A percentile compares a stretch with the other conserved stretches of the same genome.
These are phyloP conservation scores for Xanthorhoe spadicearia DNA, from an alignment of 2,888 invertebrate genomes.

Conservation along the genomic window DNA sequence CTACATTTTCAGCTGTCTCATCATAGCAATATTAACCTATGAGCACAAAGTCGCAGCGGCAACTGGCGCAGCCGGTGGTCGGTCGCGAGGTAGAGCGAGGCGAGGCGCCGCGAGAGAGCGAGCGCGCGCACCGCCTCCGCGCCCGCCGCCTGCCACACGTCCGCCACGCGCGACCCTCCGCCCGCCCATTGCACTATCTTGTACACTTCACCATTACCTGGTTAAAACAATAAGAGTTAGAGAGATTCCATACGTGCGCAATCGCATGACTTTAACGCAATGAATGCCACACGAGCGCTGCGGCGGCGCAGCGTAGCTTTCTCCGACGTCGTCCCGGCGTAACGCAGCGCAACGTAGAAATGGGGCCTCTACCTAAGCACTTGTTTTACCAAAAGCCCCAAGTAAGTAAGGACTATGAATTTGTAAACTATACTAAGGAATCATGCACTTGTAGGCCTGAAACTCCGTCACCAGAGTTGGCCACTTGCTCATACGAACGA, in stretches of 20 bases:
- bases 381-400: no score
- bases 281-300: no score
- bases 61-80: slow-evolving; percentile 85
- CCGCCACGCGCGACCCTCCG: slow-evolving; percentile 82
- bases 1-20: neutral
- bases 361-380: no score
- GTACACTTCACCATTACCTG: slow-evolving; percentile 86
- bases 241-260: neutral
- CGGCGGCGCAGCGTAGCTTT: no score
- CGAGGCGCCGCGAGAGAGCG: slow-evolving; percentile 82
- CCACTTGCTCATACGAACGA: no score
- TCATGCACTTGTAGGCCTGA: no score
- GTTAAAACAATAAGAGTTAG: neutral
- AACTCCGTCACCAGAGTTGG: no score
- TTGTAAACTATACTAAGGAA: no score
- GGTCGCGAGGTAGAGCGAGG: slow-evolving; percentile 86
- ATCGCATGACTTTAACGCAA: no score
- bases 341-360: no score
- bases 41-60: slow-evolving; percentile 79
- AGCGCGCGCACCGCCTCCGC: slow-evolving; percentile 85
- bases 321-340: no score
- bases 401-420: no score
- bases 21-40: slow-evolving; percentile 56
- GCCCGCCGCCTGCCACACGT: slow-evolving; percentile 85
- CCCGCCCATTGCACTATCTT: slow-evolving; percentile 87